Evolutionary conservation across 1,140 invertebrate species (phyloP), one percentile per base, ranked within the genome.

Genomic region (Heliconius nattereri): DNA sequence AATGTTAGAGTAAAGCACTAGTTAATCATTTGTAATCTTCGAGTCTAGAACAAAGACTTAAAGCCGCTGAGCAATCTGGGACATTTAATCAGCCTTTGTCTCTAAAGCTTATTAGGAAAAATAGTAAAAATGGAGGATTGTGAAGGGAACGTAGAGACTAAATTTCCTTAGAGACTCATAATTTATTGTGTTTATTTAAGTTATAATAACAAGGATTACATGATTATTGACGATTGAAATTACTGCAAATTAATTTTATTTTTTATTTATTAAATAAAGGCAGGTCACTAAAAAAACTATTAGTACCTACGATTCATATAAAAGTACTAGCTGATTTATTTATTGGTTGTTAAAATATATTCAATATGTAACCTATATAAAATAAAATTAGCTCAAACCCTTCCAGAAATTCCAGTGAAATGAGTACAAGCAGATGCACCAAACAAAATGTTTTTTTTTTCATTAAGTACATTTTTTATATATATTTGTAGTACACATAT

Each of bases 71-170:
- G 13, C 1, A 26, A 26, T 66, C 23, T 66, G 26, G 60, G 60
- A 26, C 60, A 16, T 66, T 66, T 66, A 29, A 66, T 66, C 60
- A 66, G 26, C 60, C 26, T 26, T 66, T 66, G 23, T 66, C 60
- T 66, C 23, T 26, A 66, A 66, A 66, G 60, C 23, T 26, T 66
- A 66, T 66, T 66, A 66, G 60, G 23, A 66, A 29, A 66, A 66
- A 66, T 26, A 66, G 54, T 57, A 57, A 57, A 57, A 57, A 57
- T 9, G n/a, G n/a, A 23, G 2, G n/a, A 57, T 23, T 57, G n/a
- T 23, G n/a, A 57, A 57, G 54, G 54, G 54, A 57, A 57, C n/a
- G 54, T 26, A 5, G 54, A 60, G 8, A 7, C 54, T n/a, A 60
- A 3, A 60, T 23, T 60, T 60, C n/a, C 54, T 60, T 23, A 60